phyloP scores from a whole-genome alignment of 2,797 vertebrate genomes.

The Eulemur coronatus region DNA sequence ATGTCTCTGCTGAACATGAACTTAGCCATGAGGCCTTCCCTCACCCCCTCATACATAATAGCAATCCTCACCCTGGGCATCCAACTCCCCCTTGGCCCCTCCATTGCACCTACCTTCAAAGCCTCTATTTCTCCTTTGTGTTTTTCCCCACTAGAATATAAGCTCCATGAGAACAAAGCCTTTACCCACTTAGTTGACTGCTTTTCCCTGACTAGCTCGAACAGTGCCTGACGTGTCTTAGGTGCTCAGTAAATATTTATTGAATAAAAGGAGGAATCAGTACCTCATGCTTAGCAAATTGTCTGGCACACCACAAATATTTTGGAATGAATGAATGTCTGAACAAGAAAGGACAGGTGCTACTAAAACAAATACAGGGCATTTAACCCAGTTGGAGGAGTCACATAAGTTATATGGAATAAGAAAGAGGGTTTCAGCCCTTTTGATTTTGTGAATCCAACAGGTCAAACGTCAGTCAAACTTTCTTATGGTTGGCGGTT shows the following conservation, averaged over 20 bases:
- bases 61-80: too few relatives aligned
- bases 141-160: neutral
- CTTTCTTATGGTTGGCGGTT: neutral
- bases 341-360: neutral
- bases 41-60: neutral
- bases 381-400: neutral
- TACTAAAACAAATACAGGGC: neutral
- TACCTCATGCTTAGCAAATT: neutral
- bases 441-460: neutral
- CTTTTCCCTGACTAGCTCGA: neutral
- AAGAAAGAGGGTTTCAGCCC: neutral
- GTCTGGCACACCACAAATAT: neutral
- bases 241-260: neutral
- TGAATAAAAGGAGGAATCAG: neutral
- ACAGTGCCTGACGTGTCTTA: neutral
- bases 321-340: neutral
- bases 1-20: neutral
- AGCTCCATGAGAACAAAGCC: neutral
- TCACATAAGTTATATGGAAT: neutral
- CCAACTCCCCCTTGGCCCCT: accelerated
- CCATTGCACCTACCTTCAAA: neutral
- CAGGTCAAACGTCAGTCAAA: neutral
- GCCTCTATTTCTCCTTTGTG: neutral
- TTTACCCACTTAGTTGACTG: neutral
- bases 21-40: neutral